Conservation (phyloP, 2,113 vertebrate species). For the Chionis minor region DNA sequence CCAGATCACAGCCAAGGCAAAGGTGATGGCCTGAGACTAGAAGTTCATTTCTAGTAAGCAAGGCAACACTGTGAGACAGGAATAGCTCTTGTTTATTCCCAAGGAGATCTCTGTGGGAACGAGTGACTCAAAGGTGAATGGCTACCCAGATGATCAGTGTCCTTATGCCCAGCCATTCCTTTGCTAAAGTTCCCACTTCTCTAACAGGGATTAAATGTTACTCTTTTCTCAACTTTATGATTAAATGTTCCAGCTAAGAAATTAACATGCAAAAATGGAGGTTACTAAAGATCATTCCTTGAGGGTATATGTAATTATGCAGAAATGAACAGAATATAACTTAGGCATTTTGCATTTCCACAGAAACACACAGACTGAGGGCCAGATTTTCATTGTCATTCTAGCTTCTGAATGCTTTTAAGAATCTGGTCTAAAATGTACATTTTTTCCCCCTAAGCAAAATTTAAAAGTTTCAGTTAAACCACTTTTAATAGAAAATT, state of each 20-base stretch:
- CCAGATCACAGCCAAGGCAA: not conserved
- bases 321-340: not conserved
- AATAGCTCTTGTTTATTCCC: not conserved
- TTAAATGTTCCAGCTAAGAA: not conserved
- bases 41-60: not conserved
- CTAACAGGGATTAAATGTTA: not conserved
- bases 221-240: not conserved
- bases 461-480: not conserved
- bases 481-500: not conserved
- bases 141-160: not conserved
- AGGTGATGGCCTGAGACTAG: not conserved
- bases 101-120: not conserved
- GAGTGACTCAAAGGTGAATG: not conserved
- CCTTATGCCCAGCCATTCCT: accelerated
- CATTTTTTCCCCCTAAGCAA: not conserved
- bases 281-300: not conserved
- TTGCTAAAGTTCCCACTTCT: not conserved
- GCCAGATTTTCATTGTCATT: not conserved
- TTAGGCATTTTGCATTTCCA: not conserved
- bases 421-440: not conserved
- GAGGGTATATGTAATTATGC: not conserved
- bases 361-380: not conserved
- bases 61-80: not conserved
- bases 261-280: conserved; percentile 8
- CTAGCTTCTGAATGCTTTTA: not conserved